Conservation (phyloP, 2,113 vertebrate species). For the Peromyscus californicus region DNA sequence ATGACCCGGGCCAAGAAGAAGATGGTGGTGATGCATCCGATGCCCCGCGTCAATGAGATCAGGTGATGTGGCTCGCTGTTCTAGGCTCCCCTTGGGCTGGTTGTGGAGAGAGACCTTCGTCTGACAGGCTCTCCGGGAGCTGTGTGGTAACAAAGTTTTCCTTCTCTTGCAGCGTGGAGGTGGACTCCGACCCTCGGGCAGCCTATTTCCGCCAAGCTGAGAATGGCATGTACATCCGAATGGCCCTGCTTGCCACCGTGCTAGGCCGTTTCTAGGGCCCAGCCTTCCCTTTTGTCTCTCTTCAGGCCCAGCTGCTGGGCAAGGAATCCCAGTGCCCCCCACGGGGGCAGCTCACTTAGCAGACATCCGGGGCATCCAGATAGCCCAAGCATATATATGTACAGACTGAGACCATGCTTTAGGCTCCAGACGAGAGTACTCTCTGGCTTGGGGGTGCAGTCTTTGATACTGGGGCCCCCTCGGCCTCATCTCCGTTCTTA, state of each 20-base stretch:
- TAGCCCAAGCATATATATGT: background rate
- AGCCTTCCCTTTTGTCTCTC: background rate
- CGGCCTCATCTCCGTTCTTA: background rate
- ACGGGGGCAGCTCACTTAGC: slow-evolving; percentile 71
- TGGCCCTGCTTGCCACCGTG: slow-evolving; percentile 96
- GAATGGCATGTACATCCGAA: slow-evolving; percentile 98
- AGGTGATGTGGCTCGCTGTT: slow-evolving; percentile 85
- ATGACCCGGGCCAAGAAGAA: slow-evolving; percentile 98
- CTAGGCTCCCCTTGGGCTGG: background rate
- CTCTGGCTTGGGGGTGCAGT: background rate
- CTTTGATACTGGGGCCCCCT: background rate
- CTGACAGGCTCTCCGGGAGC: fast-evolving
- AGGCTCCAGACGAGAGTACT: background rate
- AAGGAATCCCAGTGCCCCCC: slow-evolving; percentile 53
- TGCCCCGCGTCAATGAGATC: slow-evolving; percentile 98
- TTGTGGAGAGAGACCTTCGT: background rate
- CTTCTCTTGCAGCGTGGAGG: slow-evolving; percentile 90
- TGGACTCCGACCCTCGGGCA: slow-evolving; percentile 96
- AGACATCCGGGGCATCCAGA: background rate
- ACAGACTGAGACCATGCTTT: background rate
- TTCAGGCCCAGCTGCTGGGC: slow-evolving; percentile 55
- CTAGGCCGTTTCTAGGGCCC: slow-evolving; percentile 89
- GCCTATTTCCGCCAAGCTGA: slow-evolving; percentile 98
- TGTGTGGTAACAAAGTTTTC: background rate
- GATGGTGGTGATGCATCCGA: slow-evolving; percentile 99